Evolutionary conservation across 2,888 invertebrate species (phyloP).

Genomic region (Diarsia dahlii): DNA sequence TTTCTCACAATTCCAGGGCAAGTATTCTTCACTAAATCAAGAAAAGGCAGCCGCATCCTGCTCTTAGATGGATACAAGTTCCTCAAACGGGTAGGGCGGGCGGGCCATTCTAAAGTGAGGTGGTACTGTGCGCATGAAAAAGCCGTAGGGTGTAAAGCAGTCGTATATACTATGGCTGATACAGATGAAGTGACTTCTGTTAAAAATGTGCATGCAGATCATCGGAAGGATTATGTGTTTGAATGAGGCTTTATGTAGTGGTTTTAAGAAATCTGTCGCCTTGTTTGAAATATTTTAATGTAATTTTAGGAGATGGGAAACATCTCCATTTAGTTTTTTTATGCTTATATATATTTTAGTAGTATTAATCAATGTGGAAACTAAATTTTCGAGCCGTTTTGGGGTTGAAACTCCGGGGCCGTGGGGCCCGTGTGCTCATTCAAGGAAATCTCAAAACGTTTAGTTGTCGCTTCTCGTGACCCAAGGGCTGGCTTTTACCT

Average conservation of each 20-base stretch:
- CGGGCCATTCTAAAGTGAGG: conserved; percentile 25
- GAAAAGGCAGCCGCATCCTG: conserved; percentile 42
- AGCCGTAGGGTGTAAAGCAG: conserved; percentile 40
- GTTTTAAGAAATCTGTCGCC: neutral
- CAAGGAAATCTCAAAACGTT: too few species aligned
- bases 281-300: neutral
- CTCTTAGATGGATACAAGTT: conserved; percentile 43
- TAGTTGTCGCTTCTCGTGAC: too few species aligned
- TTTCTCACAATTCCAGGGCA: conserved; percentile 10
- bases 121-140: conserved; percentile 46
- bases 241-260: neutral
- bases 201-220: conserved; percentile 37
- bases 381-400: too few species aligned
- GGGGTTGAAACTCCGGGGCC: too few species aligned
- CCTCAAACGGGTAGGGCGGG: conserved; percentile 17
- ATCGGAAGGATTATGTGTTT: neutral
- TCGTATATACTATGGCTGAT: conserved; percentile 32
- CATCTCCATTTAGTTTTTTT: too few species aligned
- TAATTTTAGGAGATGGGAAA: neutral
- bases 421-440: too few species aligned
- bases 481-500: too few species aligned
- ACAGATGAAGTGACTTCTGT: conserved; percentile 24
- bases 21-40: conserved; percentile 19
- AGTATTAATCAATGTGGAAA: too few species aligned
- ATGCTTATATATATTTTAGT: too few species aligned